Evolutionary conservation across 2,888 invertebrate genomes (phyloP).

Genomic region (Amphimallon solstitiale): DNA sequence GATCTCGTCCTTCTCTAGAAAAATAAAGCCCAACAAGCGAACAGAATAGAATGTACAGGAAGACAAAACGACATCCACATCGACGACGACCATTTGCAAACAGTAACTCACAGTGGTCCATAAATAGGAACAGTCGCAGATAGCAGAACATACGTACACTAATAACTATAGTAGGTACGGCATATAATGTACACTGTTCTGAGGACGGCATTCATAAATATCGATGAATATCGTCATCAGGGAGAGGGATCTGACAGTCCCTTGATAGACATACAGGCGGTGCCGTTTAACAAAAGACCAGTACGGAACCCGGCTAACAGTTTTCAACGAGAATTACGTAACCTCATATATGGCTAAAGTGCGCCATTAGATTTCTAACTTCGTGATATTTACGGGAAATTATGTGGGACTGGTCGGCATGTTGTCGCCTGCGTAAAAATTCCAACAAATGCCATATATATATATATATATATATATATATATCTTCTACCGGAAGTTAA

Average conservation of each 20-base stretch:
- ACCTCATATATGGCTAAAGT: slow-evolving; percentile 45
- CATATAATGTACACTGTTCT: slow-evolving; percentile 35
- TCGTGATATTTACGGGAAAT: slow-evolving; percentile 41
- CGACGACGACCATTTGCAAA: slow-evolving; percentile 26
- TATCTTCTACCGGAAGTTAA: neutral
- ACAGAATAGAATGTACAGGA: too few species aligned
- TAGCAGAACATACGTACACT: slow-evolving; percentile 38
- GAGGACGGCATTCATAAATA: slow-evolving; percentile 43
- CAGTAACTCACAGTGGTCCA: slow-evolving; percentile 18
- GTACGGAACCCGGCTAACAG: slow-evolving; percentile 41
- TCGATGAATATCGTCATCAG: slow-evolving; percentile 45
- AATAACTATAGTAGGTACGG: slow-evolving; percentile 40
- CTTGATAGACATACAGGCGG: slow-evolving; percentile 48
- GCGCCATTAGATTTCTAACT: slow-evolving; percentile 47
- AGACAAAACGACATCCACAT: too few species aligned
- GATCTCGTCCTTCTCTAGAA: too few species aligned
- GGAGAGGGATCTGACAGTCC: slow-evolving; percentile 45
- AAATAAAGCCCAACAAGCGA: too few species aligned
- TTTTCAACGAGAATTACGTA: slow-evolving; percentile 44
- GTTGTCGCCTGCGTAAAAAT: slow-evolving; percentile 31
- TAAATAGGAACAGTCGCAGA: slow-evolving; percentile 23
- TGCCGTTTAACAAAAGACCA: slow-evolving; percentile 45
- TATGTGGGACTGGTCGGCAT: slow-evolving; percentile 40
- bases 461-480: too few species aligned
- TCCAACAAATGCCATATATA: neutral